Percentiles rank a stretch among this genome's conserved stretches.
These are phyloP conservation scores for Proteles cristata DNA, from an alignment of 2,113 vertebrate genomes.

Conservation along the genomic window DNA sequence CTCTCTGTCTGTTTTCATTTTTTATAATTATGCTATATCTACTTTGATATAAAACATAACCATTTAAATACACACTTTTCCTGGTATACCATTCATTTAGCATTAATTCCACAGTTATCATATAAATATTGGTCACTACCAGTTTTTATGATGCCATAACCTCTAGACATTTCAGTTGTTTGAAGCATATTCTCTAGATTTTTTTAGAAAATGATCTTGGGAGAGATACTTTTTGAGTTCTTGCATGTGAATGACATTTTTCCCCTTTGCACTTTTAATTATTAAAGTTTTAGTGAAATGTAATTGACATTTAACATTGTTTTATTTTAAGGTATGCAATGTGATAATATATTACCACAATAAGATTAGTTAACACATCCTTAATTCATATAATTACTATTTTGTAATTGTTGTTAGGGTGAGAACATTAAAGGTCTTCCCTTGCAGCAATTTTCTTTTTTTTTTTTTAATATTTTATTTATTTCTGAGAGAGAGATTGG, in stretches of 20 bases:
- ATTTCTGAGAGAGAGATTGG: no score
- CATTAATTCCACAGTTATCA: not conserved
- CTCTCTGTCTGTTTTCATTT: not conserved
- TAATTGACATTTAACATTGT: not conserved
- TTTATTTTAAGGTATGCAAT: not conserved
- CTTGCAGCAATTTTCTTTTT: not conserved
- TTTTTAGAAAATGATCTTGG: not conserved
- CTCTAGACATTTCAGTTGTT: not conserved
- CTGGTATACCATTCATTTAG: not conserved
- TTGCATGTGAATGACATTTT: not conserved
- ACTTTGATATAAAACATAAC: not conserved
- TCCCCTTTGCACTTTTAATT: not conserved
- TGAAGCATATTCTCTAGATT: not conserved
- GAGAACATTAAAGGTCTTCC: not conserved
- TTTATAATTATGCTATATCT: not conserved
- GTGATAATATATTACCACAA: not conserved
- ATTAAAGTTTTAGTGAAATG: not conserved
- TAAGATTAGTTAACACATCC: not conserved
- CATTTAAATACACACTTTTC: not conserved
- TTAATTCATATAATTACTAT: not conserved
- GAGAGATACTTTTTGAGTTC: not conserved
- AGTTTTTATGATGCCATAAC: not conserved
- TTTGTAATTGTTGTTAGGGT: not conserved
- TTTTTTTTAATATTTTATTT: not conserved
- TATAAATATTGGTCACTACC: not conserved